Percentiles rank a stretch among this genome's conserved stretches.
phyloP scores from a whole-genome alignment of 2,797 vertebrate species.

The Falco novaeseelandiae region DNA sequence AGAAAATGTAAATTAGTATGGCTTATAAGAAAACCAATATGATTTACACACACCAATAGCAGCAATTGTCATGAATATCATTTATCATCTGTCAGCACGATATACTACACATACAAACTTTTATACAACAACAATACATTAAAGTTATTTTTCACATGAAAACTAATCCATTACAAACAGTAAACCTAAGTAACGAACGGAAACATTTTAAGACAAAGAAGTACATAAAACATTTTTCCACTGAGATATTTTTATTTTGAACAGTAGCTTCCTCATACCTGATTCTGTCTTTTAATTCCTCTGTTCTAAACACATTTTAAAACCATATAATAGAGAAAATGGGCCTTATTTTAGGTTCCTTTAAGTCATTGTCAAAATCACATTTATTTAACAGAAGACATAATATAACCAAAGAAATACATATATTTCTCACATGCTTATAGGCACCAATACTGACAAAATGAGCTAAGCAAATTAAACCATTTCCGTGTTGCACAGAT shows the following conservation, averaged over 20 bases:
- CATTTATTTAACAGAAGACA: background rate
- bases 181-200: background rate
- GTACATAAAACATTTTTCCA: background rate
- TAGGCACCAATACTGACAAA: background rate
- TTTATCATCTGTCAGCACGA: conserved; percentile 51
- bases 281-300: background rate
- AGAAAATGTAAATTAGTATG: conserved; percentile 38
- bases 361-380: background rate
- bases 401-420: background rate
- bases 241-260: background rate
- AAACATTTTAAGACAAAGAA: background rate
- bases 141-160: conserved; percentile 42
- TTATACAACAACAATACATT: conserved; percentile 31
- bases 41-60: conserved; percentile 44
- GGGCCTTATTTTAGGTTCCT: background rate
- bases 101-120: conserved; percentile 18
- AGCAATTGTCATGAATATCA: conserved; percentile 23
- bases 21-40: background rate
- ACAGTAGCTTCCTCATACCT: background rate
- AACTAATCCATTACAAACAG: conserved; percentile 35
- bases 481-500: background rate
- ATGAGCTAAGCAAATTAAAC: background rate
- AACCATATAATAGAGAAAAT: background rate
- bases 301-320: background rate
- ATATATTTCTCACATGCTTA: background rate